Base-by-base conservation (phyloP, 64 coral and sea anemone genomes). In the Dendrophyllia cribrosa region DNA sequence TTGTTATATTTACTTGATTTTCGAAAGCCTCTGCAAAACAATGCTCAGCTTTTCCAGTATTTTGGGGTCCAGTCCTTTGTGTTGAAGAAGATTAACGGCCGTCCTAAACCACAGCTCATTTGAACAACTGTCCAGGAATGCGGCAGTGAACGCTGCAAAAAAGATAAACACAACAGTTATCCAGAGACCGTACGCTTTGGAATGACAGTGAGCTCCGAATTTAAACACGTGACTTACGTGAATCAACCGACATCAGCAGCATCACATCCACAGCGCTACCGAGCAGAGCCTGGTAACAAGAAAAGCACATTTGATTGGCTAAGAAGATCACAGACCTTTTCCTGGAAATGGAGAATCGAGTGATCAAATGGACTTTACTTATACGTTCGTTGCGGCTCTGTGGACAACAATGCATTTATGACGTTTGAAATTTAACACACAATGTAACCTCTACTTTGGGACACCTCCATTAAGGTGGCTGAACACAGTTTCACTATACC, bases 241-340 rank as follows among this genome's bases (percentile, higher is more conserved):
- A 98, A 70, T 98, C 97, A 77, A 98, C 95, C 3, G 97, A 96
- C 97, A 98, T 96, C 72, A 93, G 88, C 24, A 98, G 58, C 91
- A 96, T 93, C 16, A 98, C 94, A 73, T 98, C 97, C 21, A 98
- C 85, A 59, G 88, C 88, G 62, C 83, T 96, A 26, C 88, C 69
- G 52, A 98, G 94, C 9, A 98, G 83, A 47, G 87, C 91, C 97
- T 98, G 76, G 7, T 45, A 53, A 77, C 24, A 59, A 94, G 25
- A 75, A n/a, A 74, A 51, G 50, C 2, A 19, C 12, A 15, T 4
- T 46, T 75, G 16, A 75, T 13, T 70, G 67, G 21, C 22, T 70
- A 1, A 68, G n/a, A 68, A 23, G 66, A 23, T 34, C 34, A 34
- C 34, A 34, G 34, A 34, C 34, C 34, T 34, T 34, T 34, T 34